These are phyloP conservation scores for Erythrolamprus reginae DNA, from an alignment of 2,113 vertebrate species.

Conservation along the genomic window DNA sequence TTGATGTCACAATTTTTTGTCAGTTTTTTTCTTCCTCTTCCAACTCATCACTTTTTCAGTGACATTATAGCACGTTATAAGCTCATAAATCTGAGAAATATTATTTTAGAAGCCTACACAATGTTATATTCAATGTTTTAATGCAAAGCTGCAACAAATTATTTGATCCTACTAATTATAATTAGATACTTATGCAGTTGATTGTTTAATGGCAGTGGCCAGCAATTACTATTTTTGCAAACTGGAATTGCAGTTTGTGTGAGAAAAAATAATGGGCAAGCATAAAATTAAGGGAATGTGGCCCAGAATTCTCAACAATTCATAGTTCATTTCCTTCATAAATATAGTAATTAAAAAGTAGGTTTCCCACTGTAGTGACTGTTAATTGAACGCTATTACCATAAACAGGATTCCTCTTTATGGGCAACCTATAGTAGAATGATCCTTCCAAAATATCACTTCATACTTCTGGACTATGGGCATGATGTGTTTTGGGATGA, in stretches of 20 bases:
- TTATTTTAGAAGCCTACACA: constrained; percentile 39
- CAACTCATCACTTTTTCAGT: constrained; percentile 32
- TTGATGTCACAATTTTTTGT: constrained; percentile 17
- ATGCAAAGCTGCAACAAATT: constrained; percentile 29
- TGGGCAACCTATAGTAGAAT: not conserved
- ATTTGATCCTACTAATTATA: constrained; percentile 44
- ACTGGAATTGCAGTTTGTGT: constrained; percentile 32
- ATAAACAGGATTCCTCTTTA: not conserved
- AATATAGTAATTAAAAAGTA: not conserved
- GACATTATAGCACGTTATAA: constrained; percentile 20
- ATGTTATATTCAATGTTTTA: constrained; percentile 11
- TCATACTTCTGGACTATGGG: not conserved
- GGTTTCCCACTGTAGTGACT: not conserved
- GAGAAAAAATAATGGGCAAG: not conserved
- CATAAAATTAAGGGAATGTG: too few relatives aligned
- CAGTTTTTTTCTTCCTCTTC: constrained; percentile 6
- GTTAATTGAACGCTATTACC: not conserved
- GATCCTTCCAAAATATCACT: not conserved
- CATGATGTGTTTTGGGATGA: not conserved
- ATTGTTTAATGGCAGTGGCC: constrained; percentile 42
- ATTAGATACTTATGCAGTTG: constrained; percentile 41
- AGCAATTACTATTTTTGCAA: constrained; percentile 21
- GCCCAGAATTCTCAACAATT: not conserved
- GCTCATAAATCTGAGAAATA: constrained; percentile 37
- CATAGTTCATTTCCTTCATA: not conserved